These are phyloP conservation scores for Cyclargus thomasi DNA, from an alignment of 1,140 invertebrate genomes.

Conservation along the genomic window DNA sequence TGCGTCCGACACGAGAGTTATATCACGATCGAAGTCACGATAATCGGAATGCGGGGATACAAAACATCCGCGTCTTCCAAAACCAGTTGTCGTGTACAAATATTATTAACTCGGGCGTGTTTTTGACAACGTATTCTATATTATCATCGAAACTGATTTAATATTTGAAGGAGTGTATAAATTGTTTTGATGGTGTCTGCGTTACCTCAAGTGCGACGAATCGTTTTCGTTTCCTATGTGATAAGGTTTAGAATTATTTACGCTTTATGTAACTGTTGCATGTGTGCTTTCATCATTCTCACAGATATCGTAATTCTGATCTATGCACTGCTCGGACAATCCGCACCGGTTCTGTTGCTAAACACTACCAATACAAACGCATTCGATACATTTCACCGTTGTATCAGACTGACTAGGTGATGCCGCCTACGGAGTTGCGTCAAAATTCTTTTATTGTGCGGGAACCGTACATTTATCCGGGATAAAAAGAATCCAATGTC, in stretches of 20 bases:
- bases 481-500: too few relatives aligned
- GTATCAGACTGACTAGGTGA: too few relatives aligned
- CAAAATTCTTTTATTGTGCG: too few relatives aligned
- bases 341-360: neutral
- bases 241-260: conserved; percentile 27
- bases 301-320: conserved; percentile 15
- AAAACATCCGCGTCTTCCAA: conserved; percentile 32
- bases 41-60: conserved; percentile 26
- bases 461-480: too few relatives aligned
- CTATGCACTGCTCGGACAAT: neutral
- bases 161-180: too few relatives aligned
- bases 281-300: conserved; percentile 29
- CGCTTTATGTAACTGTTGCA: conserved; percentile 27
- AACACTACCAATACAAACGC: neutral
- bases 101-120: neutral
- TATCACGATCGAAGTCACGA: conserved; percentile 29
- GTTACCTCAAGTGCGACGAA: conserved; percentile 24
- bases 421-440: too few relatives aligned
- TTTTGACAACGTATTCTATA: neutral
- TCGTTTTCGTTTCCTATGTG: conserved; percentile 24
- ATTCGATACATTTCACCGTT: neutral
- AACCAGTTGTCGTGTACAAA: conserved; percentile 30
- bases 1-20: conserved; percentile 30
- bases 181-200: too few relatives aligned
- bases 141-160: too few relatives aligned